Evolutionary conservation across 2,888 invertebrate genomes (phyloP).

Genomic region (Dorcus hopei): DNA sequence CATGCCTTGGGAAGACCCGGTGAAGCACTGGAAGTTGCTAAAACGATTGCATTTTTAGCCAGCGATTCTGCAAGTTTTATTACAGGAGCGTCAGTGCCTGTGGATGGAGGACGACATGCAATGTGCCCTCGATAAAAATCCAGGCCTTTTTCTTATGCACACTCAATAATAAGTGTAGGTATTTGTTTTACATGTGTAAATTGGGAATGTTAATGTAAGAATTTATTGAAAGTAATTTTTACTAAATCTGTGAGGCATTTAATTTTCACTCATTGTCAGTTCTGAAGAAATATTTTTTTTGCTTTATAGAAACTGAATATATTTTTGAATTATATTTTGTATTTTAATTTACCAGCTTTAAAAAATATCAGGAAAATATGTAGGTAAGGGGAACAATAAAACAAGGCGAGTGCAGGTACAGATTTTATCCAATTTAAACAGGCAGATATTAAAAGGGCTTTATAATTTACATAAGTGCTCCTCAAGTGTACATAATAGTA

Average conservation of each 20-base stretch:
- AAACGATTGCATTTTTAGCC: conserved; percentile 87
- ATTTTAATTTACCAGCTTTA: too few relatives aligned
- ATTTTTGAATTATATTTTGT: too few relatives aligned
- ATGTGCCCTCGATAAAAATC: conserved; percentile 81
- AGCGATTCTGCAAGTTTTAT: conserved; percentile 85
- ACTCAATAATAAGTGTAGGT: too few relatives aligned
- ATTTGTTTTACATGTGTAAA: too few relatives aligned
- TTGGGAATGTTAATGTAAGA: too few relatives aligned
- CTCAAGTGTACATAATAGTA: background rate
- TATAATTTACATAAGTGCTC: background rate
- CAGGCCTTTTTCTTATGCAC: too few relatives aligned
- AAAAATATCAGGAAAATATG: background rate
- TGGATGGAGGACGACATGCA: conserved; percentile 93
- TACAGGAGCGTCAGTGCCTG: conserved; percentile 84
- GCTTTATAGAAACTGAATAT: too few relatives aligned
- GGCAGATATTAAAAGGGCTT: background rate
- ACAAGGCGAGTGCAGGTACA: background rate
- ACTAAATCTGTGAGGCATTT: too few relatives aligned
- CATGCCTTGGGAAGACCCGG: conserved; percentile 91
- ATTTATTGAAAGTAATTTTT: too few relatives aligned
- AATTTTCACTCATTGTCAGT: too few relatives aligned
- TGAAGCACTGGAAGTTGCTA: conserved; percentile 80
- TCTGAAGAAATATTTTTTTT: too few relatives aligned
- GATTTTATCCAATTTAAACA: background rate
- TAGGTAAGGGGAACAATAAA: background rate